Percentiles rank a stretch among this genome's conserved stretches.
phyloP scores from a whole-genome alignment of 2,797 vertebrate species.

The Crenichthys baileyi region DNA sequence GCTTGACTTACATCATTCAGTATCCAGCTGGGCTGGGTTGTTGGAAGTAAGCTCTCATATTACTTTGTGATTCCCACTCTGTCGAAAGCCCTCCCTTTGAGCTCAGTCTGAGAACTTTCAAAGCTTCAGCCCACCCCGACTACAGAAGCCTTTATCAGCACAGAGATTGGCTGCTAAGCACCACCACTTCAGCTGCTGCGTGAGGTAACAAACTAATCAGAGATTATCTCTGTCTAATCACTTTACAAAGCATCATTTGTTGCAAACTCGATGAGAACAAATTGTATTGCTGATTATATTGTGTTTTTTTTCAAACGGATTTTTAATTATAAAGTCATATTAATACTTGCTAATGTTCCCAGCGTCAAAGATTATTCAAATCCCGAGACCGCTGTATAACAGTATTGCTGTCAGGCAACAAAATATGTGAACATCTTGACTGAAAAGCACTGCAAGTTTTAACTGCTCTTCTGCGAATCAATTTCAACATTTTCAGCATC shows the following conservation, averaged over 20 bases:
- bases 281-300: not conserved
- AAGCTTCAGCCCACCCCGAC: slow-evolving; percentile 11
- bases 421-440: not conserved
- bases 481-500: not conserved
- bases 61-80: slow-evolving; percentile 24
- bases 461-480: not conserved
- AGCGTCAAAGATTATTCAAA: not conserved
- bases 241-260: slow-evolving; percentile 2
- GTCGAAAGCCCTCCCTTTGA: slow-evolving; percentile 40
- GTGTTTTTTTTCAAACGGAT: not conserved
- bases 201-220: slow-evolving; percentile 20
- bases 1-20: slow-evolving; percentile 15
- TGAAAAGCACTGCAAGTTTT: not conserved
- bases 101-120: slow-evolving; percentile 16
- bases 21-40: slow-evolving; percentile 13
- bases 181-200: slow-evolving; percentile 14
- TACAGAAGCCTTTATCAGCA: slow-evolving; percentile 20
- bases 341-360: not conserved
- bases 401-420: no score
- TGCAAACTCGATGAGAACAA: not conserved
- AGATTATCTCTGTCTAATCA: slow-evolving; percentile 35
- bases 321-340: not conserved
- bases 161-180: slow-evolving; percentile 6
- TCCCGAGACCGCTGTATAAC: not conserved
- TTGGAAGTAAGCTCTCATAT: slow-evolving; percentile 18